A percentile compares a stretch with the other conserved stretches of the same genome.
Evolutionary conservation across 2,888 invertebrate species (phyloP).

Genomic region (Iselma pallidipennis): DNA sequence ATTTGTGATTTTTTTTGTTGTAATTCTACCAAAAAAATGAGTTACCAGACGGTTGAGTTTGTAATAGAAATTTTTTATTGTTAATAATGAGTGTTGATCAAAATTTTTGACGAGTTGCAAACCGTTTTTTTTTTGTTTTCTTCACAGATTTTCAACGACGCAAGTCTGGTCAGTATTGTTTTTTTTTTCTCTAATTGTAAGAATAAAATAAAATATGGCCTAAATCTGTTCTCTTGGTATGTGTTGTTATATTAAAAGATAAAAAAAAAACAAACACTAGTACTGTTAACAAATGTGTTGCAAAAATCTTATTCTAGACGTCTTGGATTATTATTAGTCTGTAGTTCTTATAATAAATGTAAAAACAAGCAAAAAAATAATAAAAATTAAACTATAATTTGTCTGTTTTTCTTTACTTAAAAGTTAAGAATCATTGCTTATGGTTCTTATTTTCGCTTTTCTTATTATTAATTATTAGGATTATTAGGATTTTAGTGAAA

Average conservation of each 20-base stretch:
- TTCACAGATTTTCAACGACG: neutral
- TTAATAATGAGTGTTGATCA: neutral
- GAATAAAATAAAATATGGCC: slow-evolving; percentile 38
- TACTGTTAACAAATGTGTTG: slow-evolving; percentile 46
- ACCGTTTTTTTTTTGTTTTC: neutral
- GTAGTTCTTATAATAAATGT: slow-evolving; percentile 49
- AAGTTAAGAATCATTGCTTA: too few species aligned
- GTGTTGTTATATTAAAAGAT: slow-evolving; percentile 47
- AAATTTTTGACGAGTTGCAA: neutral
- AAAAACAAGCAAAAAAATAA: slow-evolving; percentile 48
- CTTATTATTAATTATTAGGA: too few species aligned
- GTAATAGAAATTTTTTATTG: neutral
- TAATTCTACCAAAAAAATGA: slow-evolving; percentile 2
- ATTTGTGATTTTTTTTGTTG: neutral
- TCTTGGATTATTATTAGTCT: slow-evolving; percentile 40
- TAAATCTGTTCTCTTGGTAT: slow-evolving; percentile 46
- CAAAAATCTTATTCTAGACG: slow-evolving; percentile 43
- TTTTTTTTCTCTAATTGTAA: slow-evolving; percentile 22
- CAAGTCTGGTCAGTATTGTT: slow-evolving; percentile 29
- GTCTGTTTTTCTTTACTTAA: neutral
- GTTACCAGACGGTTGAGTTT: slow-evolving; percentile 10
- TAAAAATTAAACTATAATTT: slow-evolving; percentile 3
- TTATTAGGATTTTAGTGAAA: too few species aligned
- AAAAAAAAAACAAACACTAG: slow-evolving; percentile 15
- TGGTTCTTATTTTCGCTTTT: too few species aligned